These are phyloP conservation scores for Parnassius mnemosyne DNA, from an alignment of 2,888 invertebrate genomes.

Conservation along the genomic window DNA sequence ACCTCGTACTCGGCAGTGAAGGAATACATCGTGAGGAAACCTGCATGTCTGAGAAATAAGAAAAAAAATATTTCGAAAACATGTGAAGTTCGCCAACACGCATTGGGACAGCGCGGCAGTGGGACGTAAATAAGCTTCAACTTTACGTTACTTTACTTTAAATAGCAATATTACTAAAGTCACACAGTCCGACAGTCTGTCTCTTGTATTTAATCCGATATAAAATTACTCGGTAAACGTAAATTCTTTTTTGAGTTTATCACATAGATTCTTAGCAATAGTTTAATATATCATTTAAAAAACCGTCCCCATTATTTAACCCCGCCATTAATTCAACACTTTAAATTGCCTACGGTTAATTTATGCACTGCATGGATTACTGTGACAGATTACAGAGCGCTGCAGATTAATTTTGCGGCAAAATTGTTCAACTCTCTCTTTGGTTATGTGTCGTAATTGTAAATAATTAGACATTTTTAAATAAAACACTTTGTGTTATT, in stretches of 20 bases:
- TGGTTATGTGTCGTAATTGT: background rate
- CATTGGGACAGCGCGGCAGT: too few species aligned
- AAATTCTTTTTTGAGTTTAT: background rate
- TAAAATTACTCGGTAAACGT: background rate
- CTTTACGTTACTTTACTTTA: too few species aligned
- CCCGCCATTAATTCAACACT: slow-evolving; percentile 73
- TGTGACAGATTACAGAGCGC: slow-evolving; percentile 73
- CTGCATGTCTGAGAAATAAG: too few species aligned
- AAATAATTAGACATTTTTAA: background rate
- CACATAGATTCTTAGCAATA: background rate
- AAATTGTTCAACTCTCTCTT: background rate
- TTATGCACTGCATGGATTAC: slow-evolving; percentile 72
- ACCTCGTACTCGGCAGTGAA: too few species aligned
- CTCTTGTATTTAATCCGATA: too few species aligned
- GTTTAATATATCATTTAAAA: slow-evolving; percentile 26
- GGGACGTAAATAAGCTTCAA: too few species aligned
- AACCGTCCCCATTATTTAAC: slow-evolving; percentile 66
- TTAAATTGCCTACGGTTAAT: slow-evolving; percentile 71
- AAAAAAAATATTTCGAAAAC: too few species aligned
- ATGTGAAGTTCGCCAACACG: too few species aligned
- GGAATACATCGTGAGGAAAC: too few species aligned
- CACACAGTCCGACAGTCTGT: too few species aligned
- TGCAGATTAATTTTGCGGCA: slow-evolving; percentile 49
- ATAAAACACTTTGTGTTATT: too few species aligned
- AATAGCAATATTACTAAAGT: too few species aligned